Percentiles rank a stretch among this genome's conserved stretches.
These are phyloP conservation scores for Bambusicola thoracicus DNA, from an alignment of 2,113 vertebrate genomes.

Conservation along the genomic window DNA sequence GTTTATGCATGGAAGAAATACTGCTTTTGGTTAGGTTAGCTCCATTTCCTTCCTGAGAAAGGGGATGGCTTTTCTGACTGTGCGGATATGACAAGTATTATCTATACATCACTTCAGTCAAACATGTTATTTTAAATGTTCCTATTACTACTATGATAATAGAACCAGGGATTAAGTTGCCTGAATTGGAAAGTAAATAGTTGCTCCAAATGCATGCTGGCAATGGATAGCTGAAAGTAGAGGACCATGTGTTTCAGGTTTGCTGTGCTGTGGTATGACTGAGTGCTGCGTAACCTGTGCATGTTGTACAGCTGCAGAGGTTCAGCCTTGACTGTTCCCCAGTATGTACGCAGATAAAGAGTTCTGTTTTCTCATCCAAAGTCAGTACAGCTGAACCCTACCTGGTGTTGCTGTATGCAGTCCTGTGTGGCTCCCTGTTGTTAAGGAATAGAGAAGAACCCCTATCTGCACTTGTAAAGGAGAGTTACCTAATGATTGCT, in stretches of 20 bases:
- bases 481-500: fast-evolving
- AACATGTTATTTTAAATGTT: background rate
- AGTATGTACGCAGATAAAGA: background rate
- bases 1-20: background rate
- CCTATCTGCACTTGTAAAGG: fast-evolving
- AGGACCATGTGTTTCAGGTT: background rate
- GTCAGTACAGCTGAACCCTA: background rate
- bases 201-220: background rate
- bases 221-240: background rate
- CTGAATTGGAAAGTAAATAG: background rate
- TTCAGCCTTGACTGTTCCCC: background rate
- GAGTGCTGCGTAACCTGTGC: background rate
- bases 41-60: conserved; percentile 1
- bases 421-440: background rate
- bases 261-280: background rate
- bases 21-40: background rate
- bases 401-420: background rate
- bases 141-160: background rate
- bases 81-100: fast-evolving
- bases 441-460: background rate
- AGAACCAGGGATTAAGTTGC: background rate
- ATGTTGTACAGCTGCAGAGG: background rate
- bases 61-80: background rate
- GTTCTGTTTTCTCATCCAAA: fast-evolving
- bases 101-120: background rate